Evolutionary conservation across 2,113 vertebrate species (phyloP).

Genomic region (Tenrec ecaudatus): DNA sequence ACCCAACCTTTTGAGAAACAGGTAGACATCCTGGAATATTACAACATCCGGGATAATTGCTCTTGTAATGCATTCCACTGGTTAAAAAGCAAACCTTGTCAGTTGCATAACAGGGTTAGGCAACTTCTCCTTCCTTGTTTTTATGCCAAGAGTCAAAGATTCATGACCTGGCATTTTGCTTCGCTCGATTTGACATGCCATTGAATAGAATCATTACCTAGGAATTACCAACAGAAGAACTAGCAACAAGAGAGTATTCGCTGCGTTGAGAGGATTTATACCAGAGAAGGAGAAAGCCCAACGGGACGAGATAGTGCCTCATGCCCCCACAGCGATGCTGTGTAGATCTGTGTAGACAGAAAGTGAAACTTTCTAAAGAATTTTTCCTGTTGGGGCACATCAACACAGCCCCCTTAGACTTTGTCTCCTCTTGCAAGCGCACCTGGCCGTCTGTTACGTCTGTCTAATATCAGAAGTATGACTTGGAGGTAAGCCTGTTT

Average conservation of each 20-base stretch:
- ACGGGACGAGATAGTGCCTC: background rate
- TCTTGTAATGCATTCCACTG: background rate
- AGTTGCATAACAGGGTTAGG: constrained; percentile 45
- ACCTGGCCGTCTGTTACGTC: background rate
- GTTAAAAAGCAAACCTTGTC: background rate
- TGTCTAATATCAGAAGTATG: background rate
- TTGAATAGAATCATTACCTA: background rate
- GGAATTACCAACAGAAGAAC: background rate
- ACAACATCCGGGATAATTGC: background rate
- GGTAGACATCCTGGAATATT: background rate
- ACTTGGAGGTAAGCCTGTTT: background rate
- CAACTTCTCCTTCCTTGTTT: constrained; percentile 62
- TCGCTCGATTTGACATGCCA: background rate
- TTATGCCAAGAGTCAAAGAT: background rate
- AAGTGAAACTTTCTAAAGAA: background rate
- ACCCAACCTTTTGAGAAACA: constrained; percentile 50
- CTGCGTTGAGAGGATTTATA: background rate
- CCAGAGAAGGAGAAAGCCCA: background rate
- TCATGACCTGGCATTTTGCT: constrained; percentile 36
- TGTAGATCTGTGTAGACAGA: background rate
- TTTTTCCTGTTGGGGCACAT: rapidly evolving
- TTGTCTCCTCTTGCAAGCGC: rapidly evolving
- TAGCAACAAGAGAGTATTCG: background rate
- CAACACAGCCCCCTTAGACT: rapidly evolving
- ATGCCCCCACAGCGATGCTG: background rate